phyloP scores from a whole-genome alignment of 1,140 invertebrate genomes.

The Drosophila pachea region DNA sequence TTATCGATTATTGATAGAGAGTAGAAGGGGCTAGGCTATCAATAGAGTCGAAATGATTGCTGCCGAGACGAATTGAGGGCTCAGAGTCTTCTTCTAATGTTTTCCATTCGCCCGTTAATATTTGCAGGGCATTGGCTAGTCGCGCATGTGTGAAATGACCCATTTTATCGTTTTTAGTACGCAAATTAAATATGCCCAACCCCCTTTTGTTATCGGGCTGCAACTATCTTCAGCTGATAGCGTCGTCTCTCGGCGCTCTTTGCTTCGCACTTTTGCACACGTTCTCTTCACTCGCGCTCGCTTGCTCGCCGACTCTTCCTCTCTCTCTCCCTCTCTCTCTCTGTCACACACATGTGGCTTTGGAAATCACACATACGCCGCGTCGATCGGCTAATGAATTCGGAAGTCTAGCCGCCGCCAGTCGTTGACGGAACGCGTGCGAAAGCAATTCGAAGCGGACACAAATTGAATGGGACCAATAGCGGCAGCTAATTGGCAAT shows the following conservation, averaged over 20 bases:
- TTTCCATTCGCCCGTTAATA: no score
- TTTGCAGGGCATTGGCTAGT: not conserved
- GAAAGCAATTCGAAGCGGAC: conserved; percentile 33
- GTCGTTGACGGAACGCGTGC: conserved; percentile 55
- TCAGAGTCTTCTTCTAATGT: not conserved
- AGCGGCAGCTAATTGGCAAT: conserved; percentile 1
- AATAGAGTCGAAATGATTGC: no score
- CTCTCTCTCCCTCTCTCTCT: conserved; percentile 14
- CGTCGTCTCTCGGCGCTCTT: conserved; percentile 25
- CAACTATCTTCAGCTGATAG: conserved; percentile 34
- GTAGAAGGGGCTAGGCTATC: no score
- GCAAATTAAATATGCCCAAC: conserved; percentile 40
- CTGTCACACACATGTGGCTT: conserved; percentile 13
- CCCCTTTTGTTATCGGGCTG: conserved; percentile 28
- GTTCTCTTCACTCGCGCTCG: conserved; percentile 8
- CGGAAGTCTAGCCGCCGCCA: conserved; percentile 25
- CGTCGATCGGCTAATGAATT: conserved; percentile 46
- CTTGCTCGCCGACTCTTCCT: conserved; percentile 9
- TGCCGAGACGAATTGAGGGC: not conserved
- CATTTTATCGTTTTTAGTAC: conserved; percentile 22
- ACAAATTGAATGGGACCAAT: conserved; percentile 46
- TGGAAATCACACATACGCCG: conserved; percentile 64
- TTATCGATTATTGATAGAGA: no score
- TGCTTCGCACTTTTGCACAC: conserved; percentile 4
- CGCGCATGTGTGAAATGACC: not conserved